Percentiles rank a stretch among this genome's conserved stretches.
These are phyloP conservation scores for Pristionchus entomophagus DNA, from an alignment of 2,888 invertebrate species.

Conservation along the genomic window DNA sequence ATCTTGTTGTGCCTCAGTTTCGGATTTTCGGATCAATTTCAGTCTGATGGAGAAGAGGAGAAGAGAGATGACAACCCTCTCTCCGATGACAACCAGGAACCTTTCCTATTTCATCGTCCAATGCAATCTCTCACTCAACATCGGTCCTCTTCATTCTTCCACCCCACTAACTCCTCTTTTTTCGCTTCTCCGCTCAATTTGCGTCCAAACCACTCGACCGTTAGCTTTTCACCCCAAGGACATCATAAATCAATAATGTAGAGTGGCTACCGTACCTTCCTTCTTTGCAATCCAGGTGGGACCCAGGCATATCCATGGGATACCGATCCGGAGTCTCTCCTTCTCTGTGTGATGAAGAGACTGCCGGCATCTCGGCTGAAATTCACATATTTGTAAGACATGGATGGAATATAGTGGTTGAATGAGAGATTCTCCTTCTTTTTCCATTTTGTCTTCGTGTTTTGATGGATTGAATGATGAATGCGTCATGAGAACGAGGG, in stretches of 20 bases:
- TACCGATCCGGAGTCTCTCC: slow-evolving; percentile 67
- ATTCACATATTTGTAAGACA: not conserved
- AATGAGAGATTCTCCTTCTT: not conserved
- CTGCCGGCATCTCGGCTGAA: slow-evolving; percentile 64
- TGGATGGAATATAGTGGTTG: not conserved
- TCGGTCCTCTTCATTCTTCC: not conserved
- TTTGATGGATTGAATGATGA: slow-evolving; percentile 15
- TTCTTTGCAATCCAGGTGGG: slow-evolving; percentile 82
- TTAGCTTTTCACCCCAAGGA: not conserved
- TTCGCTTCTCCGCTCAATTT: slow-evolving; percentile 1
- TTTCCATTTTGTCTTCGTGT: not conserved
- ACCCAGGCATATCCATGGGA: slow-evolving; percentile 83
- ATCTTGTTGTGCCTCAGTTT: not conserved
- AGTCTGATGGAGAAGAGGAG: not conserved
- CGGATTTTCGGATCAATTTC: not conserved
- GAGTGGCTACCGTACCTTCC: slow-evolving; percentile 77
- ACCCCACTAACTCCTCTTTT: not conserved
- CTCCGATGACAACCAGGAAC: too few relatives aligned
- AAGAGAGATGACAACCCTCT: not conserved
- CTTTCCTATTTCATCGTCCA: not conserved
- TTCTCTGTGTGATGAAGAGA: slow-evolving; percentile 55
- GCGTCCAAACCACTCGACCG: not conserved
- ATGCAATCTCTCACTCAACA: not conserved
- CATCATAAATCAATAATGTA: not conserved
- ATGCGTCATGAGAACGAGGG: not conserved